These are phyloP conservation scores for Actinemys pallida DNA, from an alignment of 2,113 vertebrate genomes.

Conservation along the genomic window DNA sequence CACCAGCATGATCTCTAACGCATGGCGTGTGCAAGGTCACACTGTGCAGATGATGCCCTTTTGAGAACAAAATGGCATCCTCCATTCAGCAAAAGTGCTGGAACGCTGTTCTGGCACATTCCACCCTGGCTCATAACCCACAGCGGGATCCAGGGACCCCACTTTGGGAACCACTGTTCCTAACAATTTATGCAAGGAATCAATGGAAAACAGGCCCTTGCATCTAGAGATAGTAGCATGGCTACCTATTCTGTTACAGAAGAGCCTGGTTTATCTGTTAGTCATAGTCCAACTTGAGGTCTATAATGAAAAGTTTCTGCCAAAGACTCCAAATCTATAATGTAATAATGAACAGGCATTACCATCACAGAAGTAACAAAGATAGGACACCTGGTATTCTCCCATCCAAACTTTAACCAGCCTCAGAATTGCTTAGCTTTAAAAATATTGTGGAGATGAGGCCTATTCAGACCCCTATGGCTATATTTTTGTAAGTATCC, in stretches of 20 bases:
- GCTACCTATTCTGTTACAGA: neutral
- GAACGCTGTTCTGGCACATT: too few relatives aligned
- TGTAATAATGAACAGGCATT: neutral
- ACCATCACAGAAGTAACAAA: neutral
- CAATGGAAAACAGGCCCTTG: too few relatives aligned
- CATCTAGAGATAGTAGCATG: neutral
- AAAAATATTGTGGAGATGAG: neutral
- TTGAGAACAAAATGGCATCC: too few relatives aligned
- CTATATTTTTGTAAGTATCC: neutral
- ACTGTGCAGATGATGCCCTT: too few relatives aligned
- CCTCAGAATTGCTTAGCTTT: neutral
- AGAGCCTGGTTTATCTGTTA: neutral
- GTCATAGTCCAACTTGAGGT: neutral
- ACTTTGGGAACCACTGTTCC: neutral
- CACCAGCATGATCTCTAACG: too few relatives aligned
- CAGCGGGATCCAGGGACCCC: accelerated
- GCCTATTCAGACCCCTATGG: neutral
- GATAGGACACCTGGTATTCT: accelerated
- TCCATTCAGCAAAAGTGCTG: too few relatives aligned
- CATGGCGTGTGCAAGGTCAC: too few relatives aligned
- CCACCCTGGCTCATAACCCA: too few relatives aligned
- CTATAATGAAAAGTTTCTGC: neutral
- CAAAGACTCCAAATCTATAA: neutral
- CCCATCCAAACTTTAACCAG: accelerated
- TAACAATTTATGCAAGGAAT: too few relatives aligned